Base-by-base conservation (phyloP, 2,113 vertebrate genomes). In the Charina bottae region DNA sequence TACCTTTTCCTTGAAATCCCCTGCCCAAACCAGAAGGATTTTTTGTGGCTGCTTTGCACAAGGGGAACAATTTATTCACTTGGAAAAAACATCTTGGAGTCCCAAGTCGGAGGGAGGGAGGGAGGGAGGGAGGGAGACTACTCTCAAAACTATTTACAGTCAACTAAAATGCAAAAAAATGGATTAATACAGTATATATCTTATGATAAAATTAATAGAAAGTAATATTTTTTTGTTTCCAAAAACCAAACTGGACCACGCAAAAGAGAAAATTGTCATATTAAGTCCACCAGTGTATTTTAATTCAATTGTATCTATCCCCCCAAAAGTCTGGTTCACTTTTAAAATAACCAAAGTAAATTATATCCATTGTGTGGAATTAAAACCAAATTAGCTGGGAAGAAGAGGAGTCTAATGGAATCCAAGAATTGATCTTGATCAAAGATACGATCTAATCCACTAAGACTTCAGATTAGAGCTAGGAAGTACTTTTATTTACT, bases 401-500 rank as follows among this genome's bases (percentile, higher is more conserved):
- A 28, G 56, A 96, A 33, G 37, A 83, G 90, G 85, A 72, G 0
- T 0, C 12, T 26, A 91, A 92, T 83, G 91, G 87, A n/a, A 58
- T 54, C 37, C 90, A 90, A 87, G 8, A 83, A 87, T 46, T 64
- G 26, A 28, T 64, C 62, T 68, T 68, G 12, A 33, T 68, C 28
- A 68, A 33, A 33, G 28, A 33, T 68, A 68, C 6, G 64, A 68
- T 92, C 59, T 85, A 42, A 37, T 60, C 33, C 21, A 60, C 85
- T 64, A 5, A 89, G 28, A 37, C 11, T 89, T 49, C 42, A 91
- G 17, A 93, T 92, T 89, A 1, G 5, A 94, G 26, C 84, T 33
- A 54, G 17, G 68, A 37, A 55, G 59, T 46, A 85, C 86, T 64
- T 59, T 91, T 92, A 83, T 92, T 84, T 68, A 90, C 26, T 54